These are phyloP conservation scores for Gephyroberyx darwinii DNA, from an alignment of 2,797 vertebrate genomes.

Conservation along the genomic window DNA sequence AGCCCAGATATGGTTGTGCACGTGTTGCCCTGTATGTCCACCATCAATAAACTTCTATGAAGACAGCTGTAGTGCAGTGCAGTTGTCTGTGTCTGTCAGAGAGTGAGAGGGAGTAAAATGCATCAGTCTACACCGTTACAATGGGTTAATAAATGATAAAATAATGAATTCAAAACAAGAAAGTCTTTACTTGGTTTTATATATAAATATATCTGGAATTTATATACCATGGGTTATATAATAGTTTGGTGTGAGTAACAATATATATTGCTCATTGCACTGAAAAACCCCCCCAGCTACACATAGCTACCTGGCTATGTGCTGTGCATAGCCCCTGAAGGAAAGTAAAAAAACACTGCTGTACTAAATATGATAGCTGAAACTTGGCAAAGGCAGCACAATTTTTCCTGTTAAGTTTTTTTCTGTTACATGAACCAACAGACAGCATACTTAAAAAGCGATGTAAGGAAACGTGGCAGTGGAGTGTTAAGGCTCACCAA, in stretches of 20 bases:
- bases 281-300: constrained; percentile 8
- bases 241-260: constrained; percentile 10
- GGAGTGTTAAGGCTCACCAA: background rate
- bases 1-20: constrained; percentile 38
- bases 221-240: background rate
- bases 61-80: constrained; percentile 12
- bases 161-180: constrained; percentile 10
- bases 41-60: constrained; percentile 64
- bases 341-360: constrained; percentile 26
- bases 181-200: constrained; percentile 22
- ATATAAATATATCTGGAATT: constrained; percentile 62
- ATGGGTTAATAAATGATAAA: background rate
- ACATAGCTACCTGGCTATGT: background rate
- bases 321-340: constrained; percentile 5
- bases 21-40: constrained; percentile 45
- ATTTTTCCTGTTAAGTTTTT: background rate
- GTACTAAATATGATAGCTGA: background rate
- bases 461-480: constrained; percentile 6
- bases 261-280: constrained; percentile 4
- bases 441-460: background rate
- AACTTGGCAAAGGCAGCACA: constrained; percentile 25
- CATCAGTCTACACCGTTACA: background rate
- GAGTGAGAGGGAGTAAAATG: background rate
- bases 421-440: background rate
- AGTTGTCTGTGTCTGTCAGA: constrained; percentile 29